Conservation (phyloP, 2,888 invertebrate genomes). For the Alloplasta piceator region DNA sequence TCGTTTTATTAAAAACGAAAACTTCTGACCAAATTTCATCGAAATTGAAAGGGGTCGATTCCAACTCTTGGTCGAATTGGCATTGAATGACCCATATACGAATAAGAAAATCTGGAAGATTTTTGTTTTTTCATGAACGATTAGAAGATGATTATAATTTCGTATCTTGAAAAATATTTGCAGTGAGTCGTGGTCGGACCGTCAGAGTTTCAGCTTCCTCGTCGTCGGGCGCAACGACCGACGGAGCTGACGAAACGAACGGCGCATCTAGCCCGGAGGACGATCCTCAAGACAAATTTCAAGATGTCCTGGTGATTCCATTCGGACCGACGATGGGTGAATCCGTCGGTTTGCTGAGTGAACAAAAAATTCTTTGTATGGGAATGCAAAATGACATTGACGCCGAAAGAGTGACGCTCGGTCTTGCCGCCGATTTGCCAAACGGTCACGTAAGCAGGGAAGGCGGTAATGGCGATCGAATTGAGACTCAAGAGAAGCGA, state of each 20-base stretch:
- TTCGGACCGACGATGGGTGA: conserved; percentile 86
- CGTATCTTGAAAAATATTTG: conserved; percentile 7
- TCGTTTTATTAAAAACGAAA: no score
- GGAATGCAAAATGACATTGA: conserved; percentile 76
- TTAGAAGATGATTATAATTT: background rate
- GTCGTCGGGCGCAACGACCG: conserved; percentile 76
- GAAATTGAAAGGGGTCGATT: no score
- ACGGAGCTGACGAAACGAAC: conserved; percentile 76
- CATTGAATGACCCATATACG: background rate
- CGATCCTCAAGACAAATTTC: conserved; percentile 79
- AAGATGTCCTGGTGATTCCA: conserved; percentile 89
- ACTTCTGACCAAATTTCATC: no score
- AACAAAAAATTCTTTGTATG: conserved; percentile 85
- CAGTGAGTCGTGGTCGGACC: conserved; percentile 75
- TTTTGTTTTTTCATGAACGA: background rate
- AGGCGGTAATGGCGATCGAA: conserved; percentile 78
- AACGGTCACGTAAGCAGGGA: conserved; percentile 81
- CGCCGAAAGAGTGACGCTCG: conserved; percentile 74
- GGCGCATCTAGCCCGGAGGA: conserved; percentile 77
- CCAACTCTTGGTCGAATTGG: no score
- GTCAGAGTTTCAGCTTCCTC: conserved; percentile 74
- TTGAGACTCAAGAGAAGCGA: conserved; percentile 82
- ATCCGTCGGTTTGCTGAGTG: conserved; percentile 88
- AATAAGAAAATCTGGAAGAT: conserved; percentile 7
- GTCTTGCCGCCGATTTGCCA: conserved; percentile 76